Evolutionary conservation across 2,888 invertebrate genomes (phyloP), one percentile per base, ranked within the genome.

Genomic region (Baccha elongata): DNA sequence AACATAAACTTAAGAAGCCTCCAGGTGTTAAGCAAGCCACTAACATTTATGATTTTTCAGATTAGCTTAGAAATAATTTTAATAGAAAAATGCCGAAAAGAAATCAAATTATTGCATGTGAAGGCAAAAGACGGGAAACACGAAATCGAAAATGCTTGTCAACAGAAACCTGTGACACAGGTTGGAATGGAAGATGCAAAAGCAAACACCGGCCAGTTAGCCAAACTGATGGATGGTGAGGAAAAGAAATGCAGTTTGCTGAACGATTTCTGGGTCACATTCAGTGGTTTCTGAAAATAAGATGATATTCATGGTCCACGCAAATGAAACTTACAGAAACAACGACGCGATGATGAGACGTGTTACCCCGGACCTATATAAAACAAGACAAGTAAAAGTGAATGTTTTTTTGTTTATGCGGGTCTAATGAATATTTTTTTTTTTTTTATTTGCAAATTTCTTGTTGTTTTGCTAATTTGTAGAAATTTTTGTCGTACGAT

Each of bases 231-330:
- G 23, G 69, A 75, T 80, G 35, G 50, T 1, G 37, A 58, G 50
- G 55, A 65, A 72, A 71, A 78, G 68, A 78, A 78, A 71, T 67
- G 72, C 81, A 67, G 21, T 50, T 58, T 64, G 23, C 40, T 67
- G 26, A 42, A 40, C 40, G 15, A 60, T 69, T 76, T 76, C 65
- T 81, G 76, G 81, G 81, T 81, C 81, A 81, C 46, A 75, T 50
- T 42, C 26, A 55, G 62, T 53, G 50, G 60, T 60, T 48, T 32
- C 29, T 23, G 15, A 58, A 40, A 23, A 37, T 10, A 40, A 58
- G 23, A 40, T 60, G 42, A 13, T 50, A 42, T 46, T 53, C 19
- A 17, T 73, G 65, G 40, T 76, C 71, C 37, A 40, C 15, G 11
- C 11, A 11, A 58, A 29, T 29, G 58, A 40, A 58, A 58, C 58